A percentile compares a stretch with the other conserved stretches of the same genome.
Conservation (phyloP, 2,888 invertebrate genomes). For the Eilema sororculum region DNA sequence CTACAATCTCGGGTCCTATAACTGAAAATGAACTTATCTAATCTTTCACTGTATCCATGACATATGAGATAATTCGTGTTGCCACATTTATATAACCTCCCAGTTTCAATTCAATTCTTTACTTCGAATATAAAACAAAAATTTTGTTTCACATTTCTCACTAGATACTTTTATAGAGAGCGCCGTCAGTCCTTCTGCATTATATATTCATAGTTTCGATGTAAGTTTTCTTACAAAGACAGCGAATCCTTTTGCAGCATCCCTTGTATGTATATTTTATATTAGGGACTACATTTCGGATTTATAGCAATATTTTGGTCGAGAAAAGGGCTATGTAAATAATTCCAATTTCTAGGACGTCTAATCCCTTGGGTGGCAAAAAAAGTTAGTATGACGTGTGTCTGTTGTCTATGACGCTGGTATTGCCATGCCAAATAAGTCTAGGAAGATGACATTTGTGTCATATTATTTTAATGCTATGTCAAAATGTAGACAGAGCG, state of each 20-base stretch:
- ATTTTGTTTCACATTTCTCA: neutral
- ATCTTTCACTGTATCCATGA: too few species aligned
- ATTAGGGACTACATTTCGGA: neutral
- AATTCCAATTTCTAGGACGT: neutral
- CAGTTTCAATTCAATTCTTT: neutral
- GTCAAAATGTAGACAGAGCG: neutral
- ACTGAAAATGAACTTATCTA: too few species aligned
- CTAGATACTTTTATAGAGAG: neutral
- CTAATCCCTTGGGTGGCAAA: slow-evolving; percentile 5
- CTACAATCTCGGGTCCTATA: too few species aligned
- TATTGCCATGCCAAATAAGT: neutral
- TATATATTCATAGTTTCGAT: slow-evolving; percentile 5
- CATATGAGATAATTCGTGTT: neutral
- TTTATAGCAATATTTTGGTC: neutral
- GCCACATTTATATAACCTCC: neutral
- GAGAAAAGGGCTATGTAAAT: slow-evolving; percentile 3
- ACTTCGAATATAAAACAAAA: neutral
- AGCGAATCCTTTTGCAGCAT: slow-evolving; percentile 1
- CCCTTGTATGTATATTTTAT: slow-evolving; percentile 1
- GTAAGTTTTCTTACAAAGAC: slow-evolving; percentile 7
- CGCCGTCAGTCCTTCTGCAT: neutral
- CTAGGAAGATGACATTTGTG: neutral
- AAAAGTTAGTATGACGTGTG: neutral
- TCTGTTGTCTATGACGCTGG: neutral
- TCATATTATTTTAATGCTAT: neutral